phyloP scores from a whole-genome alignment of 1,140 invertebrate species.

The Danaus melanippus region DNA sequence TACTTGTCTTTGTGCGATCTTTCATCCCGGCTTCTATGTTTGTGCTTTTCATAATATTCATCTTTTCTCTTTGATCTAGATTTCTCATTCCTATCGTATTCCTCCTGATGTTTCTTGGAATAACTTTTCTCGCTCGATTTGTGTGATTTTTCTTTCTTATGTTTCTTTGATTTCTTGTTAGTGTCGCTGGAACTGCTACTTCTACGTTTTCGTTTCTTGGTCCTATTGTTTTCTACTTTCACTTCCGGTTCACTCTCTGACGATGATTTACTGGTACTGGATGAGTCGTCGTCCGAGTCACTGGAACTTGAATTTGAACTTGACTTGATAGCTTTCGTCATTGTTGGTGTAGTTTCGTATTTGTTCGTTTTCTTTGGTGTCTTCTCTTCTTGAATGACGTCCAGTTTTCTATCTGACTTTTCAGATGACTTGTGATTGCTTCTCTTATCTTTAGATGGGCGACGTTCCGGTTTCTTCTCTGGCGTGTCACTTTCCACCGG shows the following conservation, averaged over 20 bases:
- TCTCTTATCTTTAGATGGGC: slow-evolving; percentile 43
- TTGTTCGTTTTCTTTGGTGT: slow-evolving; percentile 34
- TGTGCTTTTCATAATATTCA: slow-evolving; percentile 40
- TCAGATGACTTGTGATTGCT: slow-evolving; percentile 42
- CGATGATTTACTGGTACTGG: slow-evolving; percentile 40
- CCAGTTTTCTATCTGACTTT: slow-evolving; percentile 44
- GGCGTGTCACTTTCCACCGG: slow-evolving; percentile 51
- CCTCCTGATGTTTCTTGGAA: slow-evolving; percentile 44
- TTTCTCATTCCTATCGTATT: slow-evolving; percentile 35
- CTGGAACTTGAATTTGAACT: slow-evolving; percentile 36
- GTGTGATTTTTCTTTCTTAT: slow-evolving; percentile 45
- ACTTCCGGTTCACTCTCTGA: slow-evolving; percentile 42
- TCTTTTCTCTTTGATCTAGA: slow-evolving; percentile 33
- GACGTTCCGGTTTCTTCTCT: slow-evolving; percentile 47
- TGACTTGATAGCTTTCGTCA: slow-evolving; percentile 29
- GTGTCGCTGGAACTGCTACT: slow-evolving; percentile 43
- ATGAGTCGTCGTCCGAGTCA: slow-evolving; percentile 46
- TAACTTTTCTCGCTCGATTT: slow-evolving; percentile 40
- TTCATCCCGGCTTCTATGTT: slow-evolving; percentile 43
- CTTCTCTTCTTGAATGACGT: slow-evolving; percentile 44
- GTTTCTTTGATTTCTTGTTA: slow-evolving; percentile 42
- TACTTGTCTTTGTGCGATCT: slow-evolving; percentile 43
- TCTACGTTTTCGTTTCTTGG: slow-evolving; percentile 56
- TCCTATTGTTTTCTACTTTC: slow-evolving; percentile 30
- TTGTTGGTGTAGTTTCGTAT: slow-evolving; percentile 50